Evolutionary conservation across 2,888 invertebrate species (phyloP).

Genomic region (Strigamia maritima): DNA sequence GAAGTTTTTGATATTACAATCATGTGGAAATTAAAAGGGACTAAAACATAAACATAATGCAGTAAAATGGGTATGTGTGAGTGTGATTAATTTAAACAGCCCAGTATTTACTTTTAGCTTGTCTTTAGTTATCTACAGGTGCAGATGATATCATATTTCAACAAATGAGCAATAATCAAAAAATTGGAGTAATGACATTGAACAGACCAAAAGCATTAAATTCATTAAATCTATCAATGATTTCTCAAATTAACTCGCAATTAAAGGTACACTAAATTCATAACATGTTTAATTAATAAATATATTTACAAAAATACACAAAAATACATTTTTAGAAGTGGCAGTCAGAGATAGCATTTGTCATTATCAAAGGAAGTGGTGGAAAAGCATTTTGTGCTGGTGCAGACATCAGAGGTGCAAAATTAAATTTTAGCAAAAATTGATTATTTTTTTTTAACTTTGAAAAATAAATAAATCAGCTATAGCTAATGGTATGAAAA

Average conservation of each 20-base stretch:
- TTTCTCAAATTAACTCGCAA: slow-evolving; percentile 67
- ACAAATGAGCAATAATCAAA: slow-evolving; percentile 41
- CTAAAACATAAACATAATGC: too few species aligned
- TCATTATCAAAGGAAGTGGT: slow-evolving; percentile 76
- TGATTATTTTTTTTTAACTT: too few species aligned
- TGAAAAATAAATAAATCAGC: slow-evolving; percentile 49
- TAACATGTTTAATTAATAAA: not conserved
- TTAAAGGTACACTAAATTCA: slow-evolving; percentile 56
- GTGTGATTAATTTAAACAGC: too few species aligned
- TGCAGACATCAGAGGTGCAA: slow-evolving; percentile 76
- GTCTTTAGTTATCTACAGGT: too few species aligned
- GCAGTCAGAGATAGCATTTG: slow-evolving; percentile 63
- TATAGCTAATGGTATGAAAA: slow-evolving; percentile 65
- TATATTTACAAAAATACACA: too few species aligned
- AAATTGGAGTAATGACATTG: slow-evolving; percentile 66
- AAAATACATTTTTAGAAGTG: slow-evolving; percentile 58
- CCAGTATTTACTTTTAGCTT: too few species aligned
- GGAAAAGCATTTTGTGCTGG: slow-evolving; percentile 98
- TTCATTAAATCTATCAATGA: slow-evolving; percentile 73
- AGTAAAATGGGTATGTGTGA: too few species aligned
- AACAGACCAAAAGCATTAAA: slow-evolving; percentile 76
- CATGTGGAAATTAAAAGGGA: too few species aligned
- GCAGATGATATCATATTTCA: too few species aligned
- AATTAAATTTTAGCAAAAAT: too few species aligned
- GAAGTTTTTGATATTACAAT: too few species aligned